phyloP scores from a whole-genome alignment of 2,888 invertebrate species.

The Torymus aiolomorphi region DNA sequence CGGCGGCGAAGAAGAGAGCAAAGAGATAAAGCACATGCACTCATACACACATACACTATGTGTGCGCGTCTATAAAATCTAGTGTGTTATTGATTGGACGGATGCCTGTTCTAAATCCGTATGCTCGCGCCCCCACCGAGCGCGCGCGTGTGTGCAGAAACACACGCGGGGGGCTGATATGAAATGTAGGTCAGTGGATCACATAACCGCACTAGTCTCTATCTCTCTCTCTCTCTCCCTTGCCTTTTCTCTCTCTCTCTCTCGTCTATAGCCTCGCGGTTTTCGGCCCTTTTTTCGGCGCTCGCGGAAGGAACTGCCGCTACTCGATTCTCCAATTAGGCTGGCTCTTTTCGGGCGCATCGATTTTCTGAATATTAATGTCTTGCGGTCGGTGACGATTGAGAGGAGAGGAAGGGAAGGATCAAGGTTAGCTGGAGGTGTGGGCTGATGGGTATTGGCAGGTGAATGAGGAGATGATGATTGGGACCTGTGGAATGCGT shows the following conservation, averaged over 20 bases:
- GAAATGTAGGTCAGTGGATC: slow-evolving; percentile 73
- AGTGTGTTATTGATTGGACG: slow-evolving; percentile 71
- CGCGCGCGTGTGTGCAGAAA: slow-evolving; percentile 60
- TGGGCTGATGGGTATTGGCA: no score
- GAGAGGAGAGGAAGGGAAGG: no score
- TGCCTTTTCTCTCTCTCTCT: slow-evolving; percentile 12
- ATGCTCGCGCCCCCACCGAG: slow-evolving; percentile 59
- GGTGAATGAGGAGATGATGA: not conserved
- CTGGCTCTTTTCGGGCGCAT: not conserved
- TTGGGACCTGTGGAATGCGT: not conserved
- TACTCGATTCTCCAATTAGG: slow-evolving; percentile 28
- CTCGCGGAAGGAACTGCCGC: not conserved
- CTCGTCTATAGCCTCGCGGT: not conserved
- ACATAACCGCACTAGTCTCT: slow-evolving; percentile 64
- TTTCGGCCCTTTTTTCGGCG: not conserved
- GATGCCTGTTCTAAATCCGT: slow-evolving; percentile 71
- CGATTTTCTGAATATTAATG: slow-evolving; percentile 19
- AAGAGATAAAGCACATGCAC: not conserved
- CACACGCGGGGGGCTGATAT: slow-evolving; percentile 63
- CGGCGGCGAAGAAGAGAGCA: not conserved
- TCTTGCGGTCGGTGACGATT: no score
- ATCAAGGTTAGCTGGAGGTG: no score
- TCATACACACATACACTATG: no score
- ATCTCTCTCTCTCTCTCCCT: slow-evolving; percentile 21
- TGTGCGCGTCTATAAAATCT: slow-evolving; percentile 67